phyloP scores from a whole-genome alignment of 2,113 vertebrate species.

The Festucalex cinctus region DNA sequence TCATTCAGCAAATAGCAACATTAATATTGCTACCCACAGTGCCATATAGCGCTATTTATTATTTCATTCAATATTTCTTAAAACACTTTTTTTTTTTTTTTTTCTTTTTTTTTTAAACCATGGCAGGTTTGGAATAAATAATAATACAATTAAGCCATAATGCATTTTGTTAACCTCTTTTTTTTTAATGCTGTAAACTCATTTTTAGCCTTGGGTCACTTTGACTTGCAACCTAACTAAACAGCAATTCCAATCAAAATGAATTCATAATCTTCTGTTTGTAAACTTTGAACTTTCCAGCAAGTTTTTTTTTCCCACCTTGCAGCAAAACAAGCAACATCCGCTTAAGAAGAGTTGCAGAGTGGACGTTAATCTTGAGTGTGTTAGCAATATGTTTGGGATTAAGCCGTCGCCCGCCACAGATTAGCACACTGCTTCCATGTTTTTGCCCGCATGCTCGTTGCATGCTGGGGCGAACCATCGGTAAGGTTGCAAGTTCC shows the following conservation, averaged over 20 bases:
- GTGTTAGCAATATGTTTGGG: slow-evolving; percentile 31
- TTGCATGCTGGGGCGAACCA: background rate
- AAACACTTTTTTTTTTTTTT: no score
- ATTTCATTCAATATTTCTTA: no score
- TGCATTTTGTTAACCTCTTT: no score
- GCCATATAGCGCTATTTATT: no score
- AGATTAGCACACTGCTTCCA: slow-evolving; percentile 18
- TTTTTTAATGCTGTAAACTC: no score
- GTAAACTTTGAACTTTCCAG: background rate
- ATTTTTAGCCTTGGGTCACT: no score
- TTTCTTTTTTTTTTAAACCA: no score
- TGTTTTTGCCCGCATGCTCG: background rate
- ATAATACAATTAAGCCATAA: no score
- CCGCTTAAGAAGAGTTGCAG: slow-evolving; percentile 15
- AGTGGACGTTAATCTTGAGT: slow-evolving; percentile 28
- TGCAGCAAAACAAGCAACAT: slow-evolving; percentile 16
- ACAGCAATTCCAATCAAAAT: no score
- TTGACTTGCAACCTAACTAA: no score
- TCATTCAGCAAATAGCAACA: background rate
- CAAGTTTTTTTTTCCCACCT: background rate
- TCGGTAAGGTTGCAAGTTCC: background rate
- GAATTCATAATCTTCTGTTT: background rate
- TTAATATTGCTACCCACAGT: no score
- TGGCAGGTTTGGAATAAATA: no score
- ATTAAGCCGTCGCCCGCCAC: slow-evolving; percentile 16